phyloP scores from a whole-genome alignment of 2,888 invertebrate genomes.

The Diabrotica balteata region DNA sequence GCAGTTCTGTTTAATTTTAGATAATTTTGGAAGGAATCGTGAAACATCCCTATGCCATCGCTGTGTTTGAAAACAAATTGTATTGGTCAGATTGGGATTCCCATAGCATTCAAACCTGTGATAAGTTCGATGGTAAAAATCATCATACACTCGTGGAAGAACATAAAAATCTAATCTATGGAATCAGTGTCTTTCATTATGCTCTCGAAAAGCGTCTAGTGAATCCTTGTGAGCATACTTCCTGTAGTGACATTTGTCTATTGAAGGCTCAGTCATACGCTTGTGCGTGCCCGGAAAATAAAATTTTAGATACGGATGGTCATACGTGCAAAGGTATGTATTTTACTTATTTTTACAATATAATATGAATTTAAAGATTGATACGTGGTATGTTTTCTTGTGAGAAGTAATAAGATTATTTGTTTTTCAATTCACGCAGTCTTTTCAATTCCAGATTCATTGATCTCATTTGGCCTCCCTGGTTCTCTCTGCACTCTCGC shows the following conservation, averaged over 20 bases:
- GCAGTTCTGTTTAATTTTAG: constrained; percentile 34
- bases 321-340: constrained; percentile 65
- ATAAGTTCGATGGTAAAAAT: constrained; percentile 78
- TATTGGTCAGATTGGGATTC: constrained; percentile 92
- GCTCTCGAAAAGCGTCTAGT: constrained; percentile 63
- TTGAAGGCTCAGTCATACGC: constrained; percentile 66
- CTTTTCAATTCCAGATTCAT: too few relatives aligned
- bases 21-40: constrained; percentile 67
- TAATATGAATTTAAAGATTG: too few relatives aligned
- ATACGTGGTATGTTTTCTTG: background rate
- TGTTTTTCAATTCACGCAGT: too few relatives aligned
- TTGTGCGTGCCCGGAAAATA: constrained; percentile 82
- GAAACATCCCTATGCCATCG: constrained; percentile 82
- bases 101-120: constrained; percentile 75
- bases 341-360: too few relatives aligned
- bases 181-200: constrained; percentile 79
- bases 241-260: constrained; percentile 82
- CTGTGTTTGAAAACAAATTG: constrained; percentile 85
- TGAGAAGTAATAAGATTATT: background rate
- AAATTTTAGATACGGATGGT: constrained; percentile 65
- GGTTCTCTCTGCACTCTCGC: too few relatives aligned
- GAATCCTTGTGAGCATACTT: constrained; percentile 70
- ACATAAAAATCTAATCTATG: constrained; percentile 63
- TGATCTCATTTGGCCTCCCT: too few relatives aligned
- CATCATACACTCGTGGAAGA: constrained; percentile 65